Base-by-base conservation (phyloP, 2,888 invertebrate genomes). In the Phaedon cochleariae region DNA sequence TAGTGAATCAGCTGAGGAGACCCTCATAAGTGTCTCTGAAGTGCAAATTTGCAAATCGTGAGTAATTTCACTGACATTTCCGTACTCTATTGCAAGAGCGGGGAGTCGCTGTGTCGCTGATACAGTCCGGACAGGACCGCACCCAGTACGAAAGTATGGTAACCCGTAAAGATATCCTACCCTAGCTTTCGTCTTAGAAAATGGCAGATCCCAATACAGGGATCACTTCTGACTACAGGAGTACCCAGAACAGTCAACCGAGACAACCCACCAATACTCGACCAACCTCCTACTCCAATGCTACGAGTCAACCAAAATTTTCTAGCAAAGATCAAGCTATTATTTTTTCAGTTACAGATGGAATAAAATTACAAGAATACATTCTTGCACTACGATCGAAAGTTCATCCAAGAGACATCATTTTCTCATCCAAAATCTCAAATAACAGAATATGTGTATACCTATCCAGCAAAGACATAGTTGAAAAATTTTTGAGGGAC, bases 401-500 rank as follows among this genome's bases (percentile, higher is more conserved):
- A 17, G 46, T 69, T 6, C 26, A 45, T 1, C 66, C 68, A 20
- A 68, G 63, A 61, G 64, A 67, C 48, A 65, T 70, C 12, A 21
- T 55, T 18, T 71, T 69, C 37, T 46, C 64, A 15, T 73, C 71
- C 9, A 54, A 68, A 60, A 70, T 73, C 10, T 74, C 73, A 7
- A 70, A 74, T 46, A 71, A 69, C 41, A 64, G 73, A 65, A 66
- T 74, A 9, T 74, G 74, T 55, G 62, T 74, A 29, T 74, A 70
- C 41, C 52, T 72, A 6, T 58, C 52, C 4, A 68, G 46, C 12
- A 67, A 57, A 41, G 49, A 69, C 29, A 29, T 64, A 7, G 71
- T 72, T 2, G 69, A 72, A 21, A 26, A 62, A 41, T 59, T 73
- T 12, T 58, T 75, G 17, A 46, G 68, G 9, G 46, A 67, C 5